Evolutionary conservation across 2,113 vertebrate species (phyloP), one percentile per base, ranked within the genome.

Genomic region (Danionella cerebrum): DNA sequence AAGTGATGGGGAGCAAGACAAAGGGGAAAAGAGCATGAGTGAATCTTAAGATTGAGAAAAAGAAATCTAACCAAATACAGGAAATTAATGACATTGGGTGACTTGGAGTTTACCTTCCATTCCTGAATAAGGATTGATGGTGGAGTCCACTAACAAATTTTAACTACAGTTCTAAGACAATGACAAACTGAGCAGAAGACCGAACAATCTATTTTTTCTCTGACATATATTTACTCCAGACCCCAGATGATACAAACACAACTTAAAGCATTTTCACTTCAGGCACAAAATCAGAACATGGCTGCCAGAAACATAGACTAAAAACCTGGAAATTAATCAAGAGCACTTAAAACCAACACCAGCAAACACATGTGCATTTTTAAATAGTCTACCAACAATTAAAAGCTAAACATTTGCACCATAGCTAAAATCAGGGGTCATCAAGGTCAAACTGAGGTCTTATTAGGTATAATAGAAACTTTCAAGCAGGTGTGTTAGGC

Each of bases 261-360:
- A 14, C 51, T 31, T 41, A 25, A 52, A 45, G 51, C 29, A 48
- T 64, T 48, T 48, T 19, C 59, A 64, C 42, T 48, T 64, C 44
- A 64, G 48, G 48, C 59, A 18, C 55, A 38, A 4, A 60, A 44
- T 41, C 39, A 31, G 14, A 33, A 27, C 59, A 47, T 22, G 42
- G 22, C 18, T n/a, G 14, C 19, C 29, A 22, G 11, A 35, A 6
- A 21, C 29, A 11, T 7, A 18, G n/a, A n/a, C n/a, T 16, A 25
- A 21, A 3, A 21, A 27, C 19, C 14, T 19, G 31, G 11, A 5
- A 60, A 44, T 22, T 14, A 21, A 55, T 7, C 19, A 2, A 12
- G 7, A 3, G 25, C 24, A 14, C 11, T 7, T 7, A 53, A 52
- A 52, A 14, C 2, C 11, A 31, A 22, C n/a, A n/a, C 1, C 12